These are phyloP conservation scores for Chaetodon trifasciatus DNA, from an alignment of 2,797 vertebrate species.

Conservation along the genomic window DNA sequence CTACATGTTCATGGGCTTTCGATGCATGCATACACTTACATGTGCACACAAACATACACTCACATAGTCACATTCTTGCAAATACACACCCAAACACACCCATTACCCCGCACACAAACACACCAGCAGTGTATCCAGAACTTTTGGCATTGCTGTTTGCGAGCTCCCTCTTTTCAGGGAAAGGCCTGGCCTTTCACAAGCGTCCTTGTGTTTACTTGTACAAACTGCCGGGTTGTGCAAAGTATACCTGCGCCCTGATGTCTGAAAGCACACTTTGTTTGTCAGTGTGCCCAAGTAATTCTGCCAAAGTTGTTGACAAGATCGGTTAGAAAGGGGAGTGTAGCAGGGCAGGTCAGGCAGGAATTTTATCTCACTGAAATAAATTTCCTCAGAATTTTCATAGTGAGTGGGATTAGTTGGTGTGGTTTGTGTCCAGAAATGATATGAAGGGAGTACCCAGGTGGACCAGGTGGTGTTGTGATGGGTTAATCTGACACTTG, in stretches of 20 bases:
- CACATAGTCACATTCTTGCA: slow-evolving; percentile 51
- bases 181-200: slow-evolving; percentile 79
- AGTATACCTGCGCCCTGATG: slow-evolving; percentile 65
- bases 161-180: slow-evolving; percentile 67
- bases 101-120: slow-evolving; percentile 64
- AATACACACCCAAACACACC: slow-evolving; percentile 60
- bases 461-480: slow-evolving; percentile 3
- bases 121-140: slow-evolving; percentile 68
- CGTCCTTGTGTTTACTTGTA: slow-evolving; percentile 77
- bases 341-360: slow-evolving; percentile 27
- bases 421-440: not conserved
- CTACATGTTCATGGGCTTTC: slow-evolving; percentile 29
- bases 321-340: slow-evolving; percentile 50
- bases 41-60: slow-evolving; percentile 44
- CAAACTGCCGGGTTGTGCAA: slow-evolving; percentile 76
- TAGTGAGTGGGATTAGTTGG: slow-evolving; percentile 16
- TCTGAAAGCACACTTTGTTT: slow-evolving; percentile 82
- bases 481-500: slow-evolving; percentile 13
- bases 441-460: slow-evolving; percentile 32
- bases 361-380: slow-evolving; percentile 56
- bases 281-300: slow-evolving; percentile 57
- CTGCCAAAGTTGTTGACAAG: slow-evolving; percentile 74
- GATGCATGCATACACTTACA: slow-evolving; percentile 32
- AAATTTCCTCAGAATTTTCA: slow-evolving; percentile 32
- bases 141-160: slow-evolving; percentile 67